Conservation (phyloP, 2,888 invertebrate genomes). For the Luffia ferchaultella region DNA sequence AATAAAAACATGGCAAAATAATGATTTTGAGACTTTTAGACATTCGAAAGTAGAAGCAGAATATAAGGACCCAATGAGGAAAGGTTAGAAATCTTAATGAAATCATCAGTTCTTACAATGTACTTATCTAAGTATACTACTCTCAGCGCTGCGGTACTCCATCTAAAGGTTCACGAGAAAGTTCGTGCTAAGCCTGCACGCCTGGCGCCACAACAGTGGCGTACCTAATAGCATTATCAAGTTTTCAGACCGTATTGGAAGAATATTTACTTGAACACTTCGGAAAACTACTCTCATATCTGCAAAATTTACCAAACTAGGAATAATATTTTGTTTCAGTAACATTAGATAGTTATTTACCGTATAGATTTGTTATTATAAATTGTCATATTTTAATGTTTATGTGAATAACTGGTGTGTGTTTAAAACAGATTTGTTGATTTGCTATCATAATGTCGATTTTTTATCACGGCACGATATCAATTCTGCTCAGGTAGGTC, state of each 20-base stretch:
- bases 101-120: no score
- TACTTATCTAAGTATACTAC: no score
- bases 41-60: no score
- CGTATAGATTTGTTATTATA: not conserved
- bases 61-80: no score
- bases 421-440: not conserved
- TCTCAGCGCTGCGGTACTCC: no score
- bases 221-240: conserved; percentile 55
- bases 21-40: no score
- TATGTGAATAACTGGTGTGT: not conserved
- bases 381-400: not conserved
- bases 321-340: not conserved
- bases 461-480: no score
- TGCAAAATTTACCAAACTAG: not conserved
- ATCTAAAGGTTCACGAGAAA: not conserved
- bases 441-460: no score
- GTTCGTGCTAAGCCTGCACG: not conserved
- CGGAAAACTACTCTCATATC: not conserved
- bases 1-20: no score
- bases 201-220: not conserved
- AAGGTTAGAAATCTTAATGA: no score
- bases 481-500: no score
- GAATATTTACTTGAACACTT: not conserved
- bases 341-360: not conserved
- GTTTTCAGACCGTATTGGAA: conserved; percentile 56